phyloP scores from a whole-genome alignment of 92 coral and sea anemone genomes.

The Metridium senile region DNA sequence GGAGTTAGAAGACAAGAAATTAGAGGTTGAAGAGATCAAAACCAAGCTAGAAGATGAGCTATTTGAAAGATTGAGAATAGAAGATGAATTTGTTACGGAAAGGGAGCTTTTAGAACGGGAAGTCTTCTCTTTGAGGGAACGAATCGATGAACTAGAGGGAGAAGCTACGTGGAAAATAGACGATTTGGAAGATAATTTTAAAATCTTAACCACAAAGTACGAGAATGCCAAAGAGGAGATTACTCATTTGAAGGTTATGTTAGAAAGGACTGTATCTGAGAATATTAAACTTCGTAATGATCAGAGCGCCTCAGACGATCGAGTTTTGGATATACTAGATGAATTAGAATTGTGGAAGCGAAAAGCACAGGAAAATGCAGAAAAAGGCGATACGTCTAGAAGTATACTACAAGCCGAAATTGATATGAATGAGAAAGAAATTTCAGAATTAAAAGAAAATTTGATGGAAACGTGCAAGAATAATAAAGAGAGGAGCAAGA shows the following conservation, averaged over 20 bases:
- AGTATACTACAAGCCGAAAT: conserved; percentile 49
- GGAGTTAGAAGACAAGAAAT: conserved; percentile 47
- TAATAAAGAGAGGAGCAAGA: conserved; percentile 20
- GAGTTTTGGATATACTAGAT: conserved; percentile 48
- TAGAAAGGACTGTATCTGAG: conserved; percentile 49
- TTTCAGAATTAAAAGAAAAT: conserved; percentile 45
- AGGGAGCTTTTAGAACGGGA: conserved; percentile 42
- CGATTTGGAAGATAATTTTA: conserved; percentile 37
- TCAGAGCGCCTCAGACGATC: conserved; percentile 51
- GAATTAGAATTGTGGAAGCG: conserved; percentile 71
- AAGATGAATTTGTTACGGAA: conserved; percentile 56
- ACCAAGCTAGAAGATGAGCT: conserved; percentile 57
- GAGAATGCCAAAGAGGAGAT: conserved; percentile 52
- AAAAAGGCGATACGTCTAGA: conserved; percentile 33
- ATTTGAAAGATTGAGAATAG: conserved; percentile 59
- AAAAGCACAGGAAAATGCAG: conserved; percentile 69
- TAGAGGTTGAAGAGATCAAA: conserved; percentile 57
- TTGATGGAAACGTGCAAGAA: conserved; percentile 38
- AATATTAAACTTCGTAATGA: conserved; percentile 48
- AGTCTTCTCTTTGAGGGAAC: conserved; percentile 27
- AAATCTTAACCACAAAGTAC: conserved; percentile 34
- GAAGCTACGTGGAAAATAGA: conserved; percentile 42
- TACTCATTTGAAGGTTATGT: conserved; percentile 38
- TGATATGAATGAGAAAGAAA: conserved; percentile 53
- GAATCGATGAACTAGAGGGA: conserved; percentile 41